Evolutionary conservation across 2,888 invertebrate species (phyloP).

Genomic region (Dasypolia templi): DNA sequence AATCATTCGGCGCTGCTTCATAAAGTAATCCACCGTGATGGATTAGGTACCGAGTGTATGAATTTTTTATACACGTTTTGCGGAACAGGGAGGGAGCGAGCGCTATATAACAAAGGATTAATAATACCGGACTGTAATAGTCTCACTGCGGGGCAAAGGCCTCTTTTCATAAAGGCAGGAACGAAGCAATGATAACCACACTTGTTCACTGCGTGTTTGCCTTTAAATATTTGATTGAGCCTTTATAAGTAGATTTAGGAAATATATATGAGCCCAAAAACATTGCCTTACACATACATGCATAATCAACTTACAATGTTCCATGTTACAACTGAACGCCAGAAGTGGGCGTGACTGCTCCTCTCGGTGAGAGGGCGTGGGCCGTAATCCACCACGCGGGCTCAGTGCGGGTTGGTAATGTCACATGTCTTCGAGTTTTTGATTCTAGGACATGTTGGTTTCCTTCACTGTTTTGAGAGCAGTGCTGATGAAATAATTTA

Average conservation of each 20-base stretch:
- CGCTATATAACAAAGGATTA: constrained; percentile 46
- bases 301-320: background rate
- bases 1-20: constrained; percentile 46
- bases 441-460: background rate
- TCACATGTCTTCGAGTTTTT: background rate
- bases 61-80: constrained; percentile 45
- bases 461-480: too few relatives aligned
- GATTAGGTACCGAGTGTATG: constrained; percentile 52
- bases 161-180: background rate
- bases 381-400: background rate
- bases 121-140: constrained; percentile 36
- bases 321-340: too few relatives aligned
- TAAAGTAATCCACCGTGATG: constrained; percentile 54
- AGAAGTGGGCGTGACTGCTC: too few relatives aligned
- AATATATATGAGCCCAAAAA: background rate
- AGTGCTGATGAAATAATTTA: background rate
- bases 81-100: constrained; percentile 10
- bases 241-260: background rate
- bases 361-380: background rate
- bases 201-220: background rate
- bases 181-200: constrained; percentile 8
- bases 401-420: background rate
- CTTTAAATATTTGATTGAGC: background rate
- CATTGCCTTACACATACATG: background rate
- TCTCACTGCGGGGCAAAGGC: background rate